Base-by-base conservation (phyloP, 2,113 vertebrate species). In the Australoheros scitulus region DNA sequence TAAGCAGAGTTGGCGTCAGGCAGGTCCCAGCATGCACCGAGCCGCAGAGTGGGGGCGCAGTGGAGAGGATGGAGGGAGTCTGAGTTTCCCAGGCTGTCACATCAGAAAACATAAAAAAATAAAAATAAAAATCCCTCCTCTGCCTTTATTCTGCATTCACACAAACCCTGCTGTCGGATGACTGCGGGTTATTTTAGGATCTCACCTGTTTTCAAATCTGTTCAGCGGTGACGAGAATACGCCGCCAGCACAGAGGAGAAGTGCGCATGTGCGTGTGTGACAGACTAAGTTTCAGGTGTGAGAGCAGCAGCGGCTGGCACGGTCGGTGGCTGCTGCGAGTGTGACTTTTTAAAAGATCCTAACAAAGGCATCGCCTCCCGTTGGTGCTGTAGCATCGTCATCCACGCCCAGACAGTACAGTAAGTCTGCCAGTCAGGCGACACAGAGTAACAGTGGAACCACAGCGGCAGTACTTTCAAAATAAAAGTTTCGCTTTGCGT, bases 361-460 rank as follows among this genome's bases (percentile, higher is more conserved):
- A 89, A 91, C 90, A 93, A 92, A 94, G 85, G 80, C 79, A 80
- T 47, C 32, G 59, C 72, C 75, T 81, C 83, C 79, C 29, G 74
- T 61, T 80, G 85, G 75, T 65, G 88, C 34, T 79, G 87, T 78
- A 68, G 88, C 88, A 60, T 88, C 55, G 70, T 82, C 77, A 80
- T 91, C 92, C 94, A 95, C 95, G 85, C 95, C 95, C 94, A 90
- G 77, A 59, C 81, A 78, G 80, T 85, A 86, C 87, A 14, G 57
- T 47, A 36, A 77, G 63, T 50, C 24, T 63, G 29, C 55, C 3
- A 13, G 26, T 63, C 58, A 76, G 70, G 65, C 1, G 13, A 22
- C 17, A 10, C 22, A 32, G 3, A 76, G 5, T 43, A 17, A 29
- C 8, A 52, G 14, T n/a, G 83, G 83, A 86, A 83, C n/a, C 13